Conservation (phyloP, 2,797 vertebrate genomes). For the Channallabes apus region DNA sequence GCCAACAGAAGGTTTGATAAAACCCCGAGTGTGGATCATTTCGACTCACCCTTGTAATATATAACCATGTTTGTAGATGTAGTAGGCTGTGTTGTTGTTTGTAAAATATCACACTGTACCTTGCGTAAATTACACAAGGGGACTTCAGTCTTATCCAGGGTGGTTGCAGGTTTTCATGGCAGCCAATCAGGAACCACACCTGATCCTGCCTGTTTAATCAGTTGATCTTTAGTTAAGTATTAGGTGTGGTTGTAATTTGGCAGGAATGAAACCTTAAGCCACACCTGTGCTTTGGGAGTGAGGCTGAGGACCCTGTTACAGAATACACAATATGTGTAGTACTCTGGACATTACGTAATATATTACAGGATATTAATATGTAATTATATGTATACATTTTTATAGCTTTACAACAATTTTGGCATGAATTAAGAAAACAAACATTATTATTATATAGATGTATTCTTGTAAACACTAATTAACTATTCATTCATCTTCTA, state of each 20-base stretch:
- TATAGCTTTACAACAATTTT: background rate
- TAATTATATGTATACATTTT: background rate
- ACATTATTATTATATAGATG: background rate
- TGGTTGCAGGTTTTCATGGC: background rate
- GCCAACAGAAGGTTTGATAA: no score
- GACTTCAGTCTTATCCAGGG: background rate
- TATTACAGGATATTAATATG: background rate
- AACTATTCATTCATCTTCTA: no score
- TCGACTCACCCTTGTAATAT: no score
- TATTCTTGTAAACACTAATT: background rate
- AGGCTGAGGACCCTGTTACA: background rate
- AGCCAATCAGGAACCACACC: background rate
- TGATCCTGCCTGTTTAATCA: background rate
- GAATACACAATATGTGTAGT: background rate
- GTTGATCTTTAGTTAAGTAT: background rate
- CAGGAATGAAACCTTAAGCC: background rate
- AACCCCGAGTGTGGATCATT: no score
- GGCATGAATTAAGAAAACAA: no score
- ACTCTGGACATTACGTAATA: background rate
- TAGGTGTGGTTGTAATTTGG: background rate
- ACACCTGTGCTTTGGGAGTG: background rate
- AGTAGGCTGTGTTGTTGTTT: background rate
- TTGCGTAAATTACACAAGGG: background rate
- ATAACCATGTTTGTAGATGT: no score
- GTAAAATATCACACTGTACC: background rate